Evolutionary conservation across 1,140 invertebrate species (phyloP).

Genomic region (Drosophila takahashii): DNA sequence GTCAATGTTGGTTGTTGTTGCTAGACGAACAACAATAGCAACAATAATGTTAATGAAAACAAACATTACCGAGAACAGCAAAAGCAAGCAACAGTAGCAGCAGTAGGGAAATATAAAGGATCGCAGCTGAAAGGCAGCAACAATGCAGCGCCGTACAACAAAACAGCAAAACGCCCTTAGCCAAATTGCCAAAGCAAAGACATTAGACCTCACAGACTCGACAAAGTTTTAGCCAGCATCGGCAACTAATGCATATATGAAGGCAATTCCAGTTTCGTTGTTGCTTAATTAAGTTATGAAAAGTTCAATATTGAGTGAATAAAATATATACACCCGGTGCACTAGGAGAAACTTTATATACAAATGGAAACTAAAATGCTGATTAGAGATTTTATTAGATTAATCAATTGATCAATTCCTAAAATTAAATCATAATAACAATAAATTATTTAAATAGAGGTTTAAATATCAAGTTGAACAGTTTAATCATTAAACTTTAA

Average conservation of each 20-base stretch:
- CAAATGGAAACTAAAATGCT: not conserved
- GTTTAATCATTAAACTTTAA: no score
- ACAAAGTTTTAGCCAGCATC: conserved; percentile 10
- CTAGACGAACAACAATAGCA: conserved; percentile 45
- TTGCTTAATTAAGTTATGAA: conserved; percentile 43
- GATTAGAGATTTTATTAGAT: not conserved
- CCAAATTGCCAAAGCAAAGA: conserved; percentile 56
- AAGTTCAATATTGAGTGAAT: conserved; percentile 41
- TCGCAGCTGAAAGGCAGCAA: conserved; percentile 30
- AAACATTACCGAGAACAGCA: conserved; percentile 59
- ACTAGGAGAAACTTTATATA: not conserved
- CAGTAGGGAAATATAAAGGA: conserved; percentile 3
- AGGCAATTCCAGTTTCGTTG: conserved; percentile 32
- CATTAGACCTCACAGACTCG: conserved; percentile 34
- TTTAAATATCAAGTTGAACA: not conserved
- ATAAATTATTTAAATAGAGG: not conserved
- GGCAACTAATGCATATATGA: conserved; percentile 33
- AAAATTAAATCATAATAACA: no score
- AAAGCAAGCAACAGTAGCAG: not conserved
- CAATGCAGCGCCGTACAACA: conserved; percentile 30
- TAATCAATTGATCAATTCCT: no score
- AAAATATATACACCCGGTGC: conserved; percentile 17
- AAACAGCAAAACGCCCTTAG: conserved; percentile 43
- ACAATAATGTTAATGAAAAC: conserved; percentile 74
- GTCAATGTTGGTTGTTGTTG: conserved; percentile 39